A percentile compares a stretch with the other conserved stretches of the same genome.
Evolutionary conservation across 2,888 invertebrate genomes (phyloP).

Genomic region (Sinohyriopsis cumingii): DNA sequence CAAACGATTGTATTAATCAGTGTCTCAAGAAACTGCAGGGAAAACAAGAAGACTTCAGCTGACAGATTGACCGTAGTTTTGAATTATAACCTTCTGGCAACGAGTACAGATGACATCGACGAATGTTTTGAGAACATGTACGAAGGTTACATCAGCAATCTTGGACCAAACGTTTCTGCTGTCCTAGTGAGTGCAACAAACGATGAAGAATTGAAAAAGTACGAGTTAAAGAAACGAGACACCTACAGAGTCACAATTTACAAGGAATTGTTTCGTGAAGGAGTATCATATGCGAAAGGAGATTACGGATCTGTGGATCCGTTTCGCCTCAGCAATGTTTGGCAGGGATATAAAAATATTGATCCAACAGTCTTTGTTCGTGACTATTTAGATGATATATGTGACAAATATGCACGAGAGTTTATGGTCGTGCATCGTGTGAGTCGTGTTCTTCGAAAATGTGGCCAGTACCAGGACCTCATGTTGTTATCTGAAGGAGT

Average conservation of each 20-base stretch:
- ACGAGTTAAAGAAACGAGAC: conserved; percentile 37
- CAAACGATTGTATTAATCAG: conserved; percentile 28
- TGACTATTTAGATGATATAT: conserved; percentile 57
- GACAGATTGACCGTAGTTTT: conserved; percentile 25
- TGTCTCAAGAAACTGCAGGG: conserved; percentile 11
- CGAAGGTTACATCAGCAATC: conserved; percentile 49
- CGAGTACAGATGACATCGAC: conserved; percentile 45
- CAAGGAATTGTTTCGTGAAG: conserved; percentile 52
- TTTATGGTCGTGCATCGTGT: conserved; percentile 55
- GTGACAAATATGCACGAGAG: conserved; percentile 52
- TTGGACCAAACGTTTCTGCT: conserved; percentile 37
- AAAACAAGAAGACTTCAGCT: conserved; percentile 1
- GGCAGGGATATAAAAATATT: conserved; percentile 51
- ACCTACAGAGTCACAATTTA: conserved; percentile 41
- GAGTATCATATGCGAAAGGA: conserved; percentile 47
- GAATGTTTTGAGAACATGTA: conserved; percentile 50
- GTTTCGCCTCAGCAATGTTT: conserved; percentile 48
- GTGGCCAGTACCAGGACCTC: conserved; percentile 57
- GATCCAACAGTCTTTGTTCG: conserved; percentile 47
- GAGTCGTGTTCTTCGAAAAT: conserved; percentile 47
- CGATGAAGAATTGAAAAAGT: conserved; percentile 28
- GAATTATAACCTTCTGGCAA: conserved; percentile 43
- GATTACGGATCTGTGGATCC: conserved; percentile 50
- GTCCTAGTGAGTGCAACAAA: conserved; percentile 49
- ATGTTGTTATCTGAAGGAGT: conserved; percentile 49